Conservation (phyloP, 1,140 invertebrate genomes). For the Mylabris phalerata region DNA sequence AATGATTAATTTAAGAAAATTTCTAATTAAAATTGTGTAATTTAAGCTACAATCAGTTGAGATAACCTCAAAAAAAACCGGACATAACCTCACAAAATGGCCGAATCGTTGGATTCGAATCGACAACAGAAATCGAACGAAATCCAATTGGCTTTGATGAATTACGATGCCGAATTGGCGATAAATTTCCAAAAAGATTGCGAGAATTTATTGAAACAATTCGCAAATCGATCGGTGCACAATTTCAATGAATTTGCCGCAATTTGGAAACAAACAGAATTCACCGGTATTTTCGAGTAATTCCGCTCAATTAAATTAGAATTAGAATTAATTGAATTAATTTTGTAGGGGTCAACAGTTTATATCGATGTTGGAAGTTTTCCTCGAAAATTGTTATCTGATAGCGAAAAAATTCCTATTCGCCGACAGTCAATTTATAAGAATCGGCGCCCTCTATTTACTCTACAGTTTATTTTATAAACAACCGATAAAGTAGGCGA, state of each 20-base stretch:
- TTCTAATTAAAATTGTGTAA: too few species aligned
- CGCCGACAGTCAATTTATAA: conserved; percentile 6
- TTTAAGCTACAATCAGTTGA: too few species aligned
- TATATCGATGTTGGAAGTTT: conserved; percentile 10
- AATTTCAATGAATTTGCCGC: conserved; percentile 16
- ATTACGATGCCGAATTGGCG: conserved; percentile 15
- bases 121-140: neutral
- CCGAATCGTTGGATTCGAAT: neutral
- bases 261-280: conserved; percentile 18
- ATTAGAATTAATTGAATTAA: neutral
- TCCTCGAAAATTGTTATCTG: conserved; percentile 16
- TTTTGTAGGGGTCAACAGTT: conserved; percentile 19
- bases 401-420: conserved; percentile 21
- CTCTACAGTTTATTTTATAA: conserved; percentile 25
- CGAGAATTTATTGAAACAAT: conserved; percentile 20
- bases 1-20: too few species aligned
- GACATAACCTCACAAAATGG: conserved; percentile 2
- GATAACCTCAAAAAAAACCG: neutral
- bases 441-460: conserved; percentile 23
- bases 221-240: conserved; percentile 9
- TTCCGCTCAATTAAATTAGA: neutral
- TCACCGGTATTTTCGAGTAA: conserved; percentile 20
- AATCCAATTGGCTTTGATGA: neutral
- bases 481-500: conserved; percentile 21
- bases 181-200: conserved; percentile 20